Percentiles rank a stretch among this genome's conserved stretches.
Conservation (phyloP, 2,888 invertebrate genomes). For the Conomelus anceps region DNA sequence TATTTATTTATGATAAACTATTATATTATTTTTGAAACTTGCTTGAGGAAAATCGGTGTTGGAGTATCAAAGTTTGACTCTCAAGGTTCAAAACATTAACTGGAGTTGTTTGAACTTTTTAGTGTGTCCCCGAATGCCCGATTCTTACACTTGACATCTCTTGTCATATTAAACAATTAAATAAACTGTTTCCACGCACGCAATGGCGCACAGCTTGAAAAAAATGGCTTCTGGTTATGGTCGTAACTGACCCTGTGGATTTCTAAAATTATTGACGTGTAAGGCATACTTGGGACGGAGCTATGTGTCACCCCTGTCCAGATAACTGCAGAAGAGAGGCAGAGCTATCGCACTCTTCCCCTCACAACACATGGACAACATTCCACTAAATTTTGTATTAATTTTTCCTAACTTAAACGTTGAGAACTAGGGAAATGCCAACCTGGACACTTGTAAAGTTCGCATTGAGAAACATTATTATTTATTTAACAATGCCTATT, state of each 20-base stretch:
- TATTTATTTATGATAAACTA: too few relatives aligned
- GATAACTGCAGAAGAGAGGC: background rate
- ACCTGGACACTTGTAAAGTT: background rate
- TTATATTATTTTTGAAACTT: too few relatives aligned
- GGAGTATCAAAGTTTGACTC: background rate
- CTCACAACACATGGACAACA: too few relatives aligned
- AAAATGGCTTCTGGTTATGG: background rate
- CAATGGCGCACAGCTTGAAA: background rate
- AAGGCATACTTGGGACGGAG: background rate
- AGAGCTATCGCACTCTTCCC: background rate
- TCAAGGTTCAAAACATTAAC: background rate
- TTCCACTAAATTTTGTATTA: too few relatives aligned
- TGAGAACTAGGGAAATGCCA: background rate
- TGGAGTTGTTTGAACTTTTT: background rate
- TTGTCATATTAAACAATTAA: background rate
- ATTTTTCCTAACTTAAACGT: background rate
- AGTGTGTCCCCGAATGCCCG: background rate
- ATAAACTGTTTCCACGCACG: background rate
- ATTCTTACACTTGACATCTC: background rate
- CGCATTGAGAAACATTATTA: background rate
- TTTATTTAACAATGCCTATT: background rate
- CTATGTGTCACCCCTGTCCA: background rate
- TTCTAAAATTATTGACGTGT: background rate
- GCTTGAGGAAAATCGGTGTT: background rate
- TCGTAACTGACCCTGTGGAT: background rate